Base-by-base conservation (phyloP, 64 coral and sea anemone genomes). In the Catalaphyllia jardinei region DNA sequence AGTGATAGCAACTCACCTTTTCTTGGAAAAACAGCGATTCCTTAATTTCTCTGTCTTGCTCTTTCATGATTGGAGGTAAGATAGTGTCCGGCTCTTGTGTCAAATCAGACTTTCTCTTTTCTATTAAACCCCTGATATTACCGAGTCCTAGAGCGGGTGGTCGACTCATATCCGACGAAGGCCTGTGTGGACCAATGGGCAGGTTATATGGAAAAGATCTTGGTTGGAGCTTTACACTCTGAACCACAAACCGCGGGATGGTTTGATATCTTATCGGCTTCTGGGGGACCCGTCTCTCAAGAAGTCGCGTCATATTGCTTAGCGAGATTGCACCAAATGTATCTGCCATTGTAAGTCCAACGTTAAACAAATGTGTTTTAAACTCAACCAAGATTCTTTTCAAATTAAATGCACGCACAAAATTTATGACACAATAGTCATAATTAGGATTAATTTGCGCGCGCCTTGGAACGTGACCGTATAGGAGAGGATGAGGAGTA, bases 131-230 rank as follows among this genome's bases (percentile, higher is more conserved):
- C 15, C 62, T 85, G 33, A 71, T 71, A 39, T 64, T 71, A 5
- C 62, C 81, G 29, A 84, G 20, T 67, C 80, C 62, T 14, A 84
- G 13, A 84, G 80, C 61, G 24, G 60, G 80, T 4, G 80, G 80
- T 18, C 80, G 60, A 69, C 59, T 84, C 33, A 51, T 84, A 46
- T n/a, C 5, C 31, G 60, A 50, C 22, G 31, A 31, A 67, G 62
- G 61, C 49, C 80, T 18, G 38, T 50, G 80, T 50, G 80, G 80
- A 33, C 80, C 62, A 67, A 15, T 69, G 20, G 80, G 33, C 20
- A 84, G 62, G 22, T 84, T 84, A 12, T 49, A 15, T 49, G 62
- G 62, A 67, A 50, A 69, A 8, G 62, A 84, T 67, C 80, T 31
- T 2, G 61, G 80, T 10, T 65, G 29, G 22, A 84, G 31, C 33